Conservation (phyloP, 2,888 invertebrate genomes). For the Morpho deidamia region DNA sequence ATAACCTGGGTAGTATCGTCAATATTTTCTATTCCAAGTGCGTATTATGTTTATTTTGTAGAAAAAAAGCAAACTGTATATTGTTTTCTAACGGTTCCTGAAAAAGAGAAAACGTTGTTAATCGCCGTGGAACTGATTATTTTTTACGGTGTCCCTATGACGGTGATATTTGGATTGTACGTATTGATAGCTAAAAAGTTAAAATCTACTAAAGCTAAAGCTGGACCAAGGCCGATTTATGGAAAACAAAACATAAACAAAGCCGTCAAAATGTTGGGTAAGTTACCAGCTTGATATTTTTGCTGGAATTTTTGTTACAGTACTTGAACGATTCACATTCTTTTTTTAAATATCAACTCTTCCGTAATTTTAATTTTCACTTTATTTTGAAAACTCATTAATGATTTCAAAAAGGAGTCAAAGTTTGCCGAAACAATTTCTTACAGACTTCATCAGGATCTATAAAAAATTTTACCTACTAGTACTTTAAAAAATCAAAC, state of each 20-base stretch:
- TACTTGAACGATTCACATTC: too few species aligned
- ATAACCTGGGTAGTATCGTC: slow-evolving; percentile 87
- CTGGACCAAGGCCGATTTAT: slow-evolving; percentile 67
- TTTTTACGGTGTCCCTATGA: slow-evolving; percentile 91
- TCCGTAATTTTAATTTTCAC: too few species aligned
- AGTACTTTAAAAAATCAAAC: too few species aligned
- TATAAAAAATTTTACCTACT: too few species aligned
- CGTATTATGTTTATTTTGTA: slow-evolving; percentile 52
- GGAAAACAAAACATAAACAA: slow-evolving; percentile 66
- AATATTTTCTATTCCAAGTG: slow-evolving; percentile 83
- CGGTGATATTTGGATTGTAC: slow-evolving; percentile 88
- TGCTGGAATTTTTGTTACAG: too few species aligned
- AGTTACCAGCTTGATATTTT: slow-evolving; percentile 45
- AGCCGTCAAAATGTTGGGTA: slow-evolving; percentile 89
- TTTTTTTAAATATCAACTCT: too few species aligned
- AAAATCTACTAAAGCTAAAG: slow-evolving; percentile 75
- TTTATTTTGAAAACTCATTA: too few species aligned
- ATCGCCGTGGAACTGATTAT: slow-evolving; percentile 82
- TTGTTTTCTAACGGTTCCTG: slow-evolving; percentile 51
- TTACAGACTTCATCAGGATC: too few species aligned
- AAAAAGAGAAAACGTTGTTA: slow-evolving; percentile 41
- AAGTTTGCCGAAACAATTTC: too few species aligned
- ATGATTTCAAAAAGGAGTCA: too few species aligned
- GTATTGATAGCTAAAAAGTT: slow-evolving; percentile 85
- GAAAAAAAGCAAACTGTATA: slow-evolving; percentile 54